Conservation (phyloP, 2,888 invertebrate genomes). For the Gryllus longicercus region DNA sequence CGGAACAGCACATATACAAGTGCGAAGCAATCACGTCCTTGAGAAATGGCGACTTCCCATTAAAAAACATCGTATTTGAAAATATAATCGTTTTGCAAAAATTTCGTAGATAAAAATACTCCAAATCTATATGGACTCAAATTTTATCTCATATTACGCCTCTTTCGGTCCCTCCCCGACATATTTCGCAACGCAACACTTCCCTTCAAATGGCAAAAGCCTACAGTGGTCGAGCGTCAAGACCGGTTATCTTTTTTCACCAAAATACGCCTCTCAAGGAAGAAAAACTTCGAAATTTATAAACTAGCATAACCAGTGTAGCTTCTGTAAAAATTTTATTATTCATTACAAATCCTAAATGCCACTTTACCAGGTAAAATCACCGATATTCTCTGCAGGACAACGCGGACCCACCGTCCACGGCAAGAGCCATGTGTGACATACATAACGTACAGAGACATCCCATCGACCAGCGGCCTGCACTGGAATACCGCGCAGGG, state of each 20-base stretch:
- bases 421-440: slow-evolving; percentile 47
- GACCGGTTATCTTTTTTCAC: background rate
- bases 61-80: background rate
- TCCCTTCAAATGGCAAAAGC: slow-evolving; percentile 26
- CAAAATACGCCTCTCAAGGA: background rate
- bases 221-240: background rate
- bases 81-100: background rate
- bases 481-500: slow-evolving; percentile 39
- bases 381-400: slow-evolving; percentile 41
- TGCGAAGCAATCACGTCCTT: slow-evolving; percentile 23
- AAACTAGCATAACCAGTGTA: background rate
- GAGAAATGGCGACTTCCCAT: slow-evolving; percentile 28
- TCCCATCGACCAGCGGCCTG: slow-evolving; percentile 43
- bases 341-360: slow-evolving; percentile 28
- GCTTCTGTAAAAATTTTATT: slow-evolving; percentile 37
- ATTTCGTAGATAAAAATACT: background rate
- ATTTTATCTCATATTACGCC: too few species aligned
- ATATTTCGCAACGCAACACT: slow-evolving; percentile 5
- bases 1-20: background rate
- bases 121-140: background rate
- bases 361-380: slow-evolving; percentile 43
- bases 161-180: background rate
- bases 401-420: slow-evolving; percentile 42
- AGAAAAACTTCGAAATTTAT: background rate
- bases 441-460: slow-evolving; percentile 44